phyloP scores from a whole-genome alignment of 2,888 invertebrate species.

The Campoletis raptor region DNA sequence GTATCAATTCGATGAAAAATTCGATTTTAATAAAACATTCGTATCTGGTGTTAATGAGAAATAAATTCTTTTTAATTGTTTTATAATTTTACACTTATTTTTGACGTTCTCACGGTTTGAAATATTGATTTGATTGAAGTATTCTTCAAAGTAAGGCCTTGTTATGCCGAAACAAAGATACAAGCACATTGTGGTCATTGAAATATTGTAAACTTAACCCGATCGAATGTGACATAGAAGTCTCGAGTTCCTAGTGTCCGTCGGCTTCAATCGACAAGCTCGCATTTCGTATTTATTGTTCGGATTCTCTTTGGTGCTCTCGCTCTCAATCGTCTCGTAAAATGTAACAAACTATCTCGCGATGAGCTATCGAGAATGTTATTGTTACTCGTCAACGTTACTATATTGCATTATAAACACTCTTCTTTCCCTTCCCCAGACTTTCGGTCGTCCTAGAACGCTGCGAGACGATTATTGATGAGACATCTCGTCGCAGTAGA shows the following conservation, averaged over 20 bases:
- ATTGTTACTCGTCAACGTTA: constrained; percentile 65
- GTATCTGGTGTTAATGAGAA: not conserved
- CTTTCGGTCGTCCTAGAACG: not conserved
- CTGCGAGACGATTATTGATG: constrained; percentile 1
- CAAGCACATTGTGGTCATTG: constrained; percentile 49
- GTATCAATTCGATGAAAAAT: too few species aligned
- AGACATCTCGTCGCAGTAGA: constrained; percentile 18
- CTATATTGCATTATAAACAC: constrained; percentile 69
- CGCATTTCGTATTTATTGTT: constrained; percentile 45
- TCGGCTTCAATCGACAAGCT: constrained; percentile 46
- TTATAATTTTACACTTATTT: not conserved
- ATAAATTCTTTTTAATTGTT: not conserved
- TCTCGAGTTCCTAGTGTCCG: constrained; percentile 20
- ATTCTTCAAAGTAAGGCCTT: constrained; percentile 7
- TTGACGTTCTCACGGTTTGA: not conserved
- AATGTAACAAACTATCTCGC: constrained; percentile 55
- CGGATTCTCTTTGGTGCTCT: constrained; percentile 24
- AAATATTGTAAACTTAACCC: constrained; percentile 49
- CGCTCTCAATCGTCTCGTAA: constrained; percentile 47
- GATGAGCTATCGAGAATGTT: constrained; percentile 63
- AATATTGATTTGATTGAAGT: constrained; percentile 28
- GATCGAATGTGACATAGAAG: constrained; percentile 13
- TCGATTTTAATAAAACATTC: not conserved
- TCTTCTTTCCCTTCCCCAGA: constrained; percentile 18
- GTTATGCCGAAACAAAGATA: constrained; percentile 25